Percentiles rank a stretch among this genome's conserved stretches.
Conservation (phyloP, 2,888 invertebrate genomes). For the Amphipyra tragopoginis region DNA sequence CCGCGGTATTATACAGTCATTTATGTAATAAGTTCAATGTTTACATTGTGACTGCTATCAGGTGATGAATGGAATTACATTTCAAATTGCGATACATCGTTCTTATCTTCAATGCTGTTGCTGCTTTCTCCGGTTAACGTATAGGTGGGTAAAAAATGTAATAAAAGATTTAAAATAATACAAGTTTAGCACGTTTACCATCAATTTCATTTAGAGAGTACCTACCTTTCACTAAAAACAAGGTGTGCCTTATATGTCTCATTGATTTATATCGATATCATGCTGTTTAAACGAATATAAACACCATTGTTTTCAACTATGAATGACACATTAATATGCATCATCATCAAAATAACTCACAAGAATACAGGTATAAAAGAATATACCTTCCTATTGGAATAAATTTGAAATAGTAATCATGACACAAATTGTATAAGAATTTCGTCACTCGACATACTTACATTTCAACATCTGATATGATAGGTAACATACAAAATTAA, state of each 20-base stretch:
- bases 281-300: conserved; percentile 16
- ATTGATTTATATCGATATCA: conserved; percentile 5
- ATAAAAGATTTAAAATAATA: conserved; percentile 3
- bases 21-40: conserved; percentile 85
- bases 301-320: conserved; percentile 21
- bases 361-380: neutral
- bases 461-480: conserved; percentile 10
- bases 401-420: conserved; percentile 4
- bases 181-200: conserved; percentile 1
- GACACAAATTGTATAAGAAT: conserved; percentile 4
- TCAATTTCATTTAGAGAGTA: conserved; percentile 13
- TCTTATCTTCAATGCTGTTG: conserved; percentile 47
- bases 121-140: conserved; percentile 30
- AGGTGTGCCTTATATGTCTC: conserved; percentile 1
- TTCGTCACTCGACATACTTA: conserved; percentile 29
- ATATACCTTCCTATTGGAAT: neutral
- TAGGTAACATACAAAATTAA: neutral
- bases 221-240: neutral
- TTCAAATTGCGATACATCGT: conserved; percentile 57
- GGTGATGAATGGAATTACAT: conserved; percentile 68
- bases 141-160: conserved; percentile 57
- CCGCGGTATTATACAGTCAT: conserved; percentile 67
- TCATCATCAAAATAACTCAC: neutral
- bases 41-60: conserved; percentile 75
- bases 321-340: conserved; percentile 5